A percentile compares a stretch with the other conserved stretches of the same genome.
Conservation (phyloP, 2,113 vertebrate genomes). For the Tichodroma muraria region DNA sequence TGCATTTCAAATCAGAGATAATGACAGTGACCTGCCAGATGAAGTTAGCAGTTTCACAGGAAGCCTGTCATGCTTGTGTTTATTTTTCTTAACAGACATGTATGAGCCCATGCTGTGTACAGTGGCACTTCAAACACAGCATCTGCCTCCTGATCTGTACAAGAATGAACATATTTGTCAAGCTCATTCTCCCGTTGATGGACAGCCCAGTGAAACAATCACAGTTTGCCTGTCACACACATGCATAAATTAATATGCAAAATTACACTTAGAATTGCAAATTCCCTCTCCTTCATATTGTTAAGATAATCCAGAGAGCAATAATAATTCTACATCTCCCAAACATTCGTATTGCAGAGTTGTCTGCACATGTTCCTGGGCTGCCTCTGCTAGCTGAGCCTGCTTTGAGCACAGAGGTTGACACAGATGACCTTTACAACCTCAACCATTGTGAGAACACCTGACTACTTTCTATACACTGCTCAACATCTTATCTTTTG, state of each 20-base stretch:
- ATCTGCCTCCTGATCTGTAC: not conserved
- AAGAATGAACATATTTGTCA: not conserved
- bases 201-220: not conserved
- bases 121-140: conserved; percentile 9
- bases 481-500: not conserved
- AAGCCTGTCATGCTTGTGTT: not conserved
- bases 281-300: not conserved
- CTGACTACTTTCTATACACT: not conserved
- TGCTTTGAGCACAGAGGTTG: fast-evolving
- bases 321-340: not conserved
- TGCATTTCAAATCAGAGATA: not conserved
- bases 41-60: not conserved
- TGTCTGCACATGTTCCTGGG: fast-evolving
- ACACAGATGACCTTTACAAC: not conserved
- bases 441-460: not conserved
- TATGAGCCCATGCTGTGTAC: not conserved
- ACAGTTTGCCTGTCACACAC: not conserved
- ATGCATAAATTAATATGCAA: not conserved
- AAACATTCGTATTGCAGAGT: not conserved
- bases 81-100: not conserved
- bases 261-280: not conserved
- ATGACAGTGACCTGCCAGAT: not conserved
- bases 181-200: not conserved
- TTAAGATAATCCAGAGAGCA: not conserved
- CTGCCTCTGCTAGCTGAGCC: not conserved